phyloP scores from a whole-genome alignment of 2,113 vertebrate species.

The Smithornis capensis region DNA sequence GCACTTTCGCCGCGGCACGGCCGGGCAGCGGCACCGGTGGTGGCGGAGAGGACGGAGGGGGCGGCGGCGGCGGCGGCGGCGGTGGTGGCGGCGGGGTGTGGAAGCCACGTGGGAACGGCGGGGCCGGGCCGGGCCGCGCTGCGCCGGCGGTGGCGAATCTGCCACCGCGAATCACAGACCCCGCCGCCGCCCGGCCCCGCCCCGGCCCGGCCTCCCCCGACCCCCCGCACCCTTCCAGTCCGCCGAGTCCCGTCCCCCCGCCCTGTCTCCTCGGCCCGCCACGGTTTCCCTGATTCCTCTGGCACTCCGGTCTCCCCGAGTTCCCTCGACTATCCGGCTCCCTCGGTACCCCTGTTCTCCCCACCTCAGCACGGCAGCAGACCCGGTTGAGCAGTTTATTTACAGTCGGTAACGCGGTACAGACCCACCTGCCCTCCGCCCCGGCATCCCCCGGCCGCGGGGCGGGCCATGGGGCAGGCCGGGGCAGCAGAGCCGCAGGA shows the following conservation, averaged over 20 bases:
- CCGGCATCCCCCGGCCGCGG: not conserved
- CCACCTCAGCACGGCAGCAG: not conserved
- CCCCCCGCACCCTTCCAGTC: not conserved
- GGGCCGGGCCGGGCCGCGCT: no score
- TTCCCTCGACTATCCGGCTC: no score
- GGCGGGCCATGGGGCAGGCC: not conserved
- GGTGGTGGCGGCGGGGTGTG: no score
- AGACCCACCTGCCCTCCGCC: not conserved
- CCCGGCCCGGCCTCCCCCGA: not conserved
- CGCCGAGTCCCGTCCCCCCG: no score
- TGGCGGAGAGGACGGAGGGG: no score
- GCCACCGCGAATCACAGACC: no score
- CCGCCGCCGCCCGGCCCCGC: not conserved
- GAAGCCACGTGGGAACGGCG: no score
- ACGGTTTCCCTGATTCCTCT: not conserved
- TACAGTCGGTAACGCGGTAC: not conserved
- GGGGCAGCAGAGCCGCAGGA: not conserved
- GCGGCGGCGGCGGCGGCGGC: no score
- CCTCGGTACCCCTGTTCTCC: not conserved
- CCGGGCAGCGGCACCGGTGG: no score
- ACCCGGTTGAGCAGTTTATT: constrained; percentile 1
- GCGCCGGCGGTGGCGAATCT: no score
- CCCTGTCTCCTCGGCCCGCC: not conserved
- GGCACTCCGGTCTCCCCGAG: not conserved
- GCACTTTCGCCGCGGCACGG: no score